These are phyloP conservation scores for Emesis furor DNA, from an alignment of 2,888 invertebrate species.

Conservation along the genomic window DNA sequence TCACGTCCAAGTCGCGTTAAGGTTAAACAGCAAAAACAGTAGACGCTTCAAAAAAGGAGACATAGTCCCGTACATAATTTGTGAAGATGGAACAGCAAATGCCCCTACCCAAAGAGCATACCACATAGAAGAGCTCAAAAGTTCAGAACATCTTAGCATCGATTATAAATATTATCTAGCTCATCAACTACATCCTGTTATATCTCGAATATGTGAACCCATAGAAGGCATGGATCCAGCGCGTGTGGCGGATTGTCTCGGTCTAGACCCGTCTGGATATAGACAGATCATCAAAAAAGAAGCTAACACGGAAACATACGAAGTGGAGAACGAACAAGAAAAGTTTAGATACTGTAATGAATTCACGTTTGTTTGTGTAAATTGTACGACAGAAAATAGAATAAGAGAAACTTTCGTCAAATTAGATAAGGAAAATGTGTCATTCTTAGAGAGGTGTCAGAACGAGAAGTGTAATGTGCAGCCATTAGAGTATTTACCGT, in stretches of 20 bases:
- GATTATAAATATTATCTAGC: conserved; percentile 98
- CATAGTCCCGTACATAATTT: conserved; percentile 98
- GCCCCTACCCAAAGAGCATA: conserved; percentile 98
- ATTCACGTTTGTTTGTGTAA: conserved; percentile 93
- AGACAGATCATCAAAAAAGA: conserved; percentile 88
- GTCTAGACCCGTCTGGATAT: conserved; percentile 93
- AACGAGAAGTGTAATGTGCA: conserved; percentile 94
- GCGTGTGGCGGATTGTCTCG: conserved; percentile 97
- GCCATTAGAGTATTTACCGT: conserved; percentile 93
- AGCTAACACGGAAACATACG: conserved; percentile 86
- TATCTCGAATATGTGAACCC: conserved; percentile 98
- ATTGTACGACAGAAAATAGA: conserved; percentile 91
- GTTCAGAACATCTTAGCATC: conserved; percentile 93
- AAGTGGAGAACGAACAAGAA: conserved; percentile 90
- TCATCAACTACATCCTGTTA: conserved; percentile 99
- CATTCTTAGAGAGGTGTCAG: conserved; percentile 94
- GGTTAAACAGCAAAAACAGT: conserved; percentile 96
- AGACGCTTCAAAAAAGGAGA: conserved; percentile 98
- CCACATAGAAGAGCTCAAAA: conserved; percentile 97
- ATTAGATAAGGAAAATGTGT: conserved; percentile 86
- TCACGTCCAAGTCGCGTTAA: conserved; percentile 97
- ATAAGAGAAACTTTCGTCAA: conserved; percentile 89
- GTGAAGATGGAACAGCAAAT: conserved; percentile 96
- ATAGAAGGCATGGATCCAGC: conserved; percentile 98
- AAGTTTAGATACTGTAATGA: conserved; percentile 92